phyloP scores from a whole-genome alignment of 2,888 invertebrate species.

The Cantharis nigra region DNA sequence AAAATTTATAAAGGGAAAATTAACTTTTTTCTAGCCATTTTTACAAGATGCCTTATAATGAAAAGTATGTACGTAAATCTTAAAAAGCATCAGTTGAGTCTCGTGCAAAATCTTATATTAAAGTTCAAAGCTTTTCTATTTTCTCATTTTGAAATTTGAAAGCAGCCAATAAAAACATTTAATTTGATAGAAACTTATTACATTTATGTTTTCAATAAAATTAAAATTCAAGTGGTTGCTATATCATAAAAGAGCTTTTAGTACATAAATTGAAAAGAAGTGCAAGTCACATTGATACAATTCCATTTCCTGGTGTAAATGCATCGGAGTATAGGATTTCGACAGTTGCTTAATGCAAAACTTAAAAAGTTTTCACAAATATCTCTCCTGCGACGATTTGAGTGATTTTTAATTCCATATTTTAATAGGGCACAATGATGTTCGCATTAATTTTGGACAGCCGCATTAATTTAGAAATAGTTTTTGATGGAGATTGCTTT shows the following conservation, averaged over 20 bases:
- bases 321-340: background rate
- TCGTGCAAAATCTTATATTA: background rate
- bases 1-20: background rate
- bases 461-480: background rate
- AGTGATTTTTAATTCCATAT: background rate
- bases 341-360: slow-evolving; percentile 7
- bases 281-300: background rate
- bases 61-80: background rate
- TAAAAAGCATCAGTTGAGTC: background rate
- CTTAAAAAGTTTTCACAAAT: background rate
- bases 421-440: background rate
- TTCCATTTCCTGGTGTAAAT: slow-evolving; percentile 7
- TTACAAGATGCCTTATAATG: background rate
- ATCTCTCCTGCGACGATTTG: background rate
- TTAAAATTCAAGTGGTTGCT: background rate
- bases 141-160: background rate
- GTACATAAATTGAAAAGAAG: background rate
- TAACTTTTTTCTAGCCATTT: background rate
- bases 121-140: background rate
- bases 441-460: background rate
- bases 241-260: background rate
- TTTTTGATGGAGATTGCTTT: background rate
- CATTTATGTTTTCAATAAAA: background rate
- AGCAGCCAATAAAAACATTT: background rate
- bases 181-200: background rate